Percentiles rank a stretch among this genome's conserved stretches.
phyloP scores from a whole-genome alignment of 2,888 invertebrate genomes.

The Seira sanloemensis region DNA sequence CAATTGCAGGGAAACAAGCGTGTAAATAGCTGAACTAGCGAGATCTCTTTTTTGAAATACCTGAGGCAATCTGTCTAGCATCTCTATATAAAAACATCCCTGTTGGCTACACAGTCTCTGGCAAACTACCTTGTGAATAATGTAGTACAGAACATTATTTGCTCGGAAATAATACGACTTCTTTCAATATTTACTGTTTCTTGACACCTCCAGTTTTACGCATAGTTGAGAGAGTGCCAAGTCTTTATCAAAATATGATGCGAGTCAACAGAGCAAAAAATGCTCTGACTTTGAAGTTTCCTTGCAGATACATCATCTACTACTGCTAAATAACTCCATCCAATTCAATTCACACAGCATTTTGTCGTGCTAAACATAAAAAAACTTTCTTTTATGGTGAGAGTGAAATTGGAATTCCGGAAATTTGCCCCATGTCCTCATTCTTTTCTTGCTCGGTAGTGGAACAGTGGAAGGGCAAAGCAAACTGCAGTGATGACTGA shows the following conservation, averaged over 20 bases:
- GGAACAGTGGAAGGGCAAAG: no score
- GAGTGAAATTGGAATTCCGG: background rate
- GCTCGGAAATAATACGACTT: slow-evolving; percentile 21
- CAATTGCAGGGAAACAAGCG: slow-evolving; percentile 27
- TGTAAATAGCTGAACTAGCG: slow-evolving; percentile 34
- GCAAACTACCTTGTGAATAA: background rate
- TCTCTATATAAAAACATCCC: background rate
- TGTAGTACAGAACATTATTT: background rate
- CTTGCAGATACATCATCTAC: background rate
- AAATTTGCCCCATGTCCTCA: background rate
- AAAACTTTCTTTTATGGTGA: background rate
- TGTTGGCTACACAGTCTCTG: background rate
- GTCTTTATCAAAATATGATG: slow-evolving; percentile 43
- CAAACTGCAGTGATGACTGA: background rate
- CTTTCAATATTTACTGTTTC: slow-evolving; percentile 25
- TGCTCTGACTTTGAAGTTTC: background rate
- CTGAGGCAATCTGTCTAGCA: slow-evolving; percentile 39
- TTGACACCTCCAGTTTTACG: slow-evolving; percentile 41
- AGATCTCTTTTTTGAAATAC: slow-evolving; percentile 37
- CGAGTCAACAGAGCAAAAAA: background rate
- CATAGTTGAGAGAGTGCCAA: slow-evolving; percentile 45
- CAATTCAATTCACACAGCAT: no score
- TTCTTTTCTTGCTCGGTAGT: background rate
- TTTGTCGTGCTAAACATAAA: background rate
- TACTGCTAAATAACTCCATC: background rate